These are phyloP conservation scores for Biston stratarius DNA, from an alignment of 2,888 invertebrate species.

Conservation along the genomic window DNA sequence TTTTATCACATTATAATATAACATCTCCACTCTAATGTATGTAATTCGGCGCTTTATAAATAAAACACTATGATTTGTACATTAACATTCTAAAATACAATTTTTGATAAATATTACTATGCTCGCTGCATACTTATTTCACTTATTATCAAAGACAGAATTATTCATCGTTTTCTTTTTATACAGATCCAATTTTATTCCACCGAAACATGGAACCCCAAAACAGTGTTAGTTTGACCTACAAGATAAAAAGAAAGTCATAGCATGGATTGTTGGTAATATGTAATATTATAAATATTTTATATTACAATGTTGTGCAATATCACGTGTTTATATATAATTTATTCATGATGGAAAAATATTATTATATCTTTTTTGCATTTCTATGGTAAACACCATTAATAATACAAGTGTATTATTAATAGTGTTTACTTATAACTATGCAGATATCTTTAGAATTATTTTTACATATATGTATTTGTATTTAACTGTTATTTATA, in stretches of 20 bases:
- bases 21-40: no score
- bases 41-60: no score
- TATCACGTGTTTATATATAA: background rate
- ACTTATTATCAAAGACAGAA: background rate
- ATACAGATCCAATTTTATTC: background rate
- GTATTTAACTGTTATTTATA: no score
- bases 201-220: slow-evolving; percentile 8
- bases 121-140: background rate
- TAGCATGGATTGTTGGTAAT: slow-evolving; percentile 18
- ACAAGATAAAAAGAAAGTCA: slow-evolving; percentile 42
- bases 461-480: background rate
- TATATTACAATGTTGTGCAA: slow-evolving; percentile 18
- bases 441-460: background rate
- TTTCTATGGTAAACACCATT: background rate
- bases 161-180: background rate
- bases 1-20: no score
- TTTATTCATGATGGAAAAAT: slow-evolving; percentile 2
- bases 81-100: no score
- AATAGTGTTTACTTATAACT: background rate
- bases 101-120: no score
- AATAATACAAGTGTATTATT: background rate
- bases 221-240: slow-evolving; percentile 35
- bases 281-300: background rate
- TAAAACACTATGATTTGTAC: no score
- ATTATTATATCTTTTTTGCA: background rate